Evolutionary conservation across 2,888 invertebrate genomes (phyloP).

Genomic region (Macrophya alboannulata): DNA sequence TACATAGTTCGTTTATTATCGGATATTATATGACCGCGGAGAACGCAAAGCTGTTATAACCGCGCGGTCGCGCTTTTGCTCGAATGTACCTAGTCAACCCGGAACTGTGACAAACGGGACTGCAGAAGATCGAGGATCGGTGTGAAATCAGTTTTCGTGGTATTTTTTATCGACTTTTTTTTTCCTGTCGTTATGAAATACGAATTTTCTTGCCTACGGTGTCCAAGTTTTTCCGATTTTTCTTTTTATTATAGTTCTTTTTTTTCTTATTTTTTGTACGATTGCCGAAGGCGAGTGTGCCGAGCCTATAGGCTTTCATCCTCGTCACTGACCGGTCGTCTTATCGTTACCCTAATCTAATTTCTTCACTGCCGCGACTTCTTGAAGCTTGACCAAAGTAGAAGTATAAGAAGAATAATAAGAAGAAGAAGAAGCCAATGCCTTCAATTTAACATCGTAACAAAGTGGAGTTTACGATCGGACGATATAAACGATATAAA

Average conservation of each 20-base stretch:
- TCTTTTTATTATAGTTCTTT: no score
- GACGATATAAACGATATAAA: neutral
- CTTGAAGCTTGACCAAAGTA: constrained; percentile 41
- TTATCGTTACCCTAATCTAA: neutral
- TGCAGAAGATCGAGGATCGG: neutral
- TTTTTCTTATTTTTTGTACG: no score
- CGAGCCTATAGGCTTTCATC: neutral
- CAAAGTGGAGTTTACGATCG: constrained; percentile 31
- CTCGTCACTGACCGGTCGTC: neutral
- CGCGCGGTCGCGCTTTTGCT: no score
- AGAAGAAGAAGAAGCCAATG: constrained; percentile 33
- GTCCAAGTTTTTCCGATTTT: neutral
- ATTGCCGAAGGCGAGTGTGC: neutral
- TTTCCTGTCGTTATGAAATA: no score
- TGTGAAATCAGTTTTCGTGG: neutral
- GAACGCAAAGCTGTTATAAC: no score
- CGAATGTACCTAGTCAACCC: neutral
- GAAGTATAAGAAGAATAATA: constrained; percentile 52
- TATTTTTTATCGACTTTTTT: neutral
- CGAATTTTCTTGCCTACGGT: no score
- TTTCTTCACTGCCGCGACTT: constrained; percentile 3
- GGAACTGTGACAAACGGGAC: neutral
- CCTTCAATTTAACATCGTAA: constrained; percentile 25
- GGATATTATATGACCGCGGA: no score
- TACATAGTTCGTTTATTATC: no score